Evolutionary conservation across 2,888 invertebrate species (phyloP), one percentile per base, ranked within the genome.

Genomic region (Micoletzkya japonica): DNA sequence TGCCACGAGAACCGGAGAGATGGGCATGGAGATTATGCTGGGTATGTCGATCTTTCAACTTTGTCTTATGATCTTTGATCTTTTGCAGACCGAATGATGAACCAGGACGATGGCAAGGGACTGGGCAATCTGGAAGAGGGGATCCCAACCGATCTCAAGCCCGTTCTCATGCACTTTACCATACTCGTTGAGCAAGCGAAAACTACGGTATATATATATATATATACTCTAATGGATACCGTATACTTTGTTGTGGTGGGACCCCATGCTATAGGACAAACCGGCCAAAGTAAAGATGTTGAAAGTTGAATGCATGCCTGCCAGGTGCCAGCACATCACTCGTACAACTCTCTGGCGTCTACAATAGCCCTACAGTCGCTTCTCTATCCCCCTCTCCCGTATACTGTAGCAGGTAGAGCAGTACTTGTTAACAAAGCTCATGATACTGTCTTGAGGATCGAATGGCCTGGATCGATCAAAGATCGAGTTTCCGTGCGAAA

Each of bases 41-140:
- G 73, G 73, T 73, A 26, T 54, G 24, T 24, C 26, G 6, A n/a
- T 7, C 26, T 17, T 24, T 54, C 54, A 20, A 54, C 54, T 54
- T 7, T 28, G 30, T 59, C 7, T 30, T 39, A 67, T 56, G 7
- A 44, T 30, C 24, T 54, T 67, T 24, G 32, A 49, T 61, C 36
- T 36, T 70, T 50, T 72, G 37, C 37, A 75, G 76, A 79, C 70
- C 72, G 79, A 61, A 79, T 78, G 56, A 36, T 79, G 67, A 77
- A 75, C 69, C 78, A 78, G 61, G 80, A 80, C 50, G 80, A 80
- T 64, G 77, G 77, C 36, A 80, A 80, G 49, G 80, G 80, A 34
- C 70, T 80, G 30, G 80, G 80, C n/a, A 34, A 28, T 2, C 68
- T 52, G 32, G 36, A 60, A 2, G 76, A 80, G 61, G 60, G 77